Conservation (phyloP, 2,888 invertebrate species). For the Leucophora obtusa region DNA sequence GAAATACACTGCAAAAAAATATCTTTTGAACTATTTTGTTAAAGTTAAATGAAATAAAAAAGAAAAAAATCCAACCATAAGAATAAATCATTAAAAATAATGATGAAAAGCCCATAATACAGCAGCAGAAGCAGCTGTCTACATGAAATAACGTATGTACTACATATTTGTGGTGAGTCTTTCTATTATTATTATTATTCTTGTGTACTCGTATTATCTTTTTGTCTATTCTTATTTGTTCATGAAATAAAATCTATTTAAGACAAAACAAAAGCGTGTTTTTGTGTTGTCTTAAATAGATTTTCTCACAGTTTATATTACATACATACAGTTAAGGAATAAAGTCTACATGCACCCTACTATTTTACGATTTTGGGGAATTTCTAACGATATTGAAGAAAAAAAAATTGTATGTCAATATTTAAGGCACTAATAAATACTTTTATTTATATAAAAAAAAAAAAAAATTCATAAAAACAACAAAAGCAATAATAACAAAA, state of each 20-base stretch:
- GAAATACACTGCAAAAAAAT: constrained; percentile 5
- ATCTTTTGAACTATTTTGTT: not conserved
- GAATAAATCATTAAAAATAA: constrained; percentile 26
- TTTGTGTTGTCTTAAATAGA: constrained; percentile 12
- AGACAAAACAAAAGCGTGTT: not conserved
- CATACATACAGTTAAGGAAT: too few relatives aligned
- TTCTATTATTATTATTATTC: constrained; percentile 20
- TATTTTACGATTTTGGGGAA: too few relatives aligned
- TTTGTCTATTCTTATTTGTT: not conserved
- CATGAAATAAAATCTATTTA: not conserved
- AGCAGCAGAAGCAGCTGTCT: constrained; percentile 10
- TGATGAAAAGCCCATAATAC: constrained; percentile 19
- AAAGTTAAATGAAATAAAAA: not conserved
- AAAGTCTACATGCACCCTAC: too few relatives aligned
- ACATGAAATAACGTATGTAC: not conserved
- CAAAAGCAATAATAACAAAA: too few relatives aligned
- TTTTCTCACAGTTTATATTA: constrained; percentile 48
- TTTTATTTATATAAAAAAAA: too few relatives aligned
- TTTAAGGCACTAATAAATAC: too few relatives aligned
- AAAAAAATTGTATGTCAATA: too few relatives aligned
- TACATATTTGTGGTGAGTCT: not conserved
- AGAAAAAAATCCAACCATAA: not conserved
- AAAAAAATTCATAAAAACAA: too few relatives aligned
- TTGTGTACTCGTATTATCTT: not conserved
- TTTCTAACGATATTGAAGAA: too few relatives aligned